Evolutionary conservation across 2,113 vertebrate species (phyloP).

Genomic region (Jacana jacana): DNA sequence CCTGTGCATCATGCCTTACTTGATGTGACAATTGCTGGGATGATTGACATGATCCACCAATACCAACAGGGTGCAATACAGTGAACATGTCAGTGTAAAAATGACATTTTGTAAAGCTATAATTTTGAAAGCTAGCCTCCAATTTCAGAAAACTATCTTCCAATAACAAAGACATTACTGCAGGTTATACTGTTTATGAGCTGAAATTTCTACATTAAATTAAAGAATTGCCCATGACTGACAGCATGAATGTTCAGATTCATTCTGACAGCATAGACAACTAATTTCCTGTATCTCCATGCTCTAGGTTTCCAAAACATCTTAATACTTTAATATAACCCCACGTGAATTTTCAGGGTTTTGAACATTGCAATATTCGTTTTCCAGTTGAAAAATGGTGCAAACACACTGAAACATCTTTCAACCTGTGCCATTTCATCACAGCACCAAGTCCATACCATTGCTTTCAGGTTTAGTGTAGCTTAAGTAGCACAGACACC

Average conservation of each 20-base stretch:
- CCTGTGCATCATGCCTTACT: not conserved
- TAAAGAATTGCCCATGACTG: not conserved
- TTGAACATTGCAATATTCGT: not conserved
- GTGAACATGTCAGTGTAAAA: not conserved
- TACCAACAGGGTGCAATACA: not conserved
- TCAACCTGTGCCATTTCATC: not conserved
- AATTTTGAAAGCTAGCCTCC: conserved; percentile 37
- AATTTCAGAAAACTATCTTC: conserved; percentile 25
- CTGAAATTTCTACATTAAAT: not conserved
- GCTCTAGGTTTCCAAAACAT: not conserved
- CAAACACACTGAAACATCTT: not conserved
- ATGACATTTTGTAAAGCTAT: not conserved
- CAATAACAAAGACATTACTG: not conserved
- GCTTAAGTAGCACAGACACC: not conserved
- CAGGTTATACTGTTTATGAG: not conserved
- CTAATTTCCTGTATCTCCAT: not conserved
- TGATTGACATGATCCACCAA: not conserved
- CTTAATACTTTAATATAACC: not conserved
- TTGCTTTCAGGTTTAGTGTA: not conserved
- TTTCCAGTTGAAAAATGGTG: not conserved
- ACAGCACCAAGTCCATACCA: not conserved
- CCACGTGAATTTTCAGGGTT: not conserved
- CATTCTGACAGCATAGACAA: not conserved
- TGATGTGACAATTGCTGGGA: not conserved
- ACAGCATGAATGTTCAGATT: not conserved